phyloP scores from a whole-genome alignment of 2,113 vertebrate species.

The Salvelinus namaycush region DNA sequence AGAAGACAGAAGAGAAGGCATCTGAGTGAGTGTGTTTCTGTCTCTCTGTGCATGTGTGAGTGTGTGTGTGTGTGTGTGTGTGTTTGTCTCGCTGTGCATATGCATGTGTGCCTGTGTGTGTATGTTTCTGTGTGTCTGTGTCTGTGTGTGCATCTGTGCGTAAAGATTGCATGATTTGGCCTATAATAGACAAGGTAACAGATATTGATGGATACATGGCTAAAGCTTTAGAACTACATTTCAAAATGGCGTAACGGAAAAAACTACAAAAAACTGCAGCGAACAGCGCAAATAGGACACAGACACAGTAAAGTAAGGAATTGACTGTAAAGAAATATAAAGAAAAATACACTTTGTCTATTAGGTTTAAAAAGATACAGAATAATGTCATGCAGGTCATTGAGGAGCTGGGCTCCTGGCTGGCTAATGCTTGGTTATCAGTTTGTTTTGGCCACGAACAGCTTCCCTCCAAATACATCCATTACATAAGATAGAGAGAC shows the following conservation, averaged over 20 bases:
- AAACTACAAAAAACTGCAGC: conserved; percentile 46
- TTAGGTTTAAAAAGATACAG: conserved; percentile 72
- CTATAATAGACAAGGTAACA: conserved; percentile 34
- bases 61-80: conserved; percentile 13
- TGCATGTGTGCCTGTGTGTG: no score
- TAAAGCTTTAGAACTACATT: conserved; percentile 69
- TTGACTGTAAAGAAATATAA: conserved; percentile 62
- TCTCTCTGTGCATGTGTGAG: conserved; percentile 3
- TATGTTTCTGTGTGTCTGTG: neutral
- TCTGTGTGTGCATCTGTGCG: conserved; percentile 10
- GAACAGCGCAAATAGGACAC: conserved; percentile 63
- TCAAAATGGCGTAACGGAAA: conserved; percentile 70
- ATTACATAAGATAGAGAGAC: conserved; percentile 11
- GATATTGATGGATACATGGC: conserved; percentile 36
- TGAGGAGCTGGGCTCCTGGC: conserved; percentile 51
- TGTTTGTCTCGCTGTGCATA: conserved; percentile 2
- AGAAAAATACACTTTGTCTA: conserved; percentile 73
- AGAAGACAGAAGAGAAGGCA: conserved; percentile 52
- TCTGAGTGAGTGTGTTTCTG: conserved; percentile 23
- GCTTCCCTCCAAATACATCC: conserved; percentile 42
- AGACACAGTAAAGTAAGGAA: conserved; percentile 77
- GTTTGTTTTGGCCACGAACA: conserved; percentile 47
- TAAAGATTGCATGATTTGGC: conserved; percentile 22
- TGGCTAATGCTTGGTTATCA: conserved; percentile 70
- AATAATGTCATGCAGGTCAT: conserved; percentile 67